These are phyloP conservation scores for Tetranychus urticae DNA, from an alignment of 1,140 invertebrate species.

Conservation along the genomic window DNA sequence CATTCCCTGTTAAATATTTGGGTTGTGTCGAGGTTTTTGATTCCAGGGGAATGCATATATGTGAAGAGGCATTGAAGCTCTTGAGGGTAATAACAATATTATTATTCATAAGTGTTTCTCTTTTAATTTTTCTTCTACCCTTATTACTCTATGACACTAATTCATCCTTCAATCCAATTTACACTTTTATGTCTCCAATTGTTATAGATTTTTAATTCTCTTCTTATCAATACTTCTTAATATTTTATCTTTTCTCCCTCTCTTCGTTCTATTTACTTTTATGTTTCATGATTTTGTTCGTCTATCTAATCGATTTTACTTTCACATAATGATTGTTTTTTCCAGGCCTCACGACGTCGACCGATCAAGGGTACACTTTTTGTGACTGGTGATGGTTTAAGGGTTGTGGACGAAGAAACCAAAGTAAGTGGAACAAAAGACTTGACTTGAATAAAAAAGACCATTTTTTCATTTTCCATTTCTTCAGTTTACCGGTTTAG, in stretches of 20 bases:
- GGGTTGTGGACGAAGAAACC: constrained; percentile 95
- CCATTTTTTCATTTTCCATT: background rate
- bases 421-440: constrained; percentile 32
- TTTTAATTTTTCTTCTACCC: too few species aligned
- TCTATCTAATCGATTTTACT: constrained; percentile 3
- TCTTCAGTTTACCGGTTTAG: background rate
- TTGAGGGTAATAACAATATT: constrained; percentile 32
- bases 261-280: background rate
- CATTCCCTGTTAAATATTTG: constrained; percentile 93
- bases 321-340: constrained; percentile 10
- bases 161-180: too few species aligned
- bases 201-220: too few species aligned
- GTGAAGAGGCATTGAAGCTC: constrained; percentile 92
- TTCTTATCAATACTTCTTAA: too few species aligned
- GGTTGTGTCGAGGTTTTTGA: constrained; percentile 98
- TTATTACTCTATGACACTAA: too few species aligned
- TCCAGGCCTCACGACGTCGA: constrained; percentile 58
- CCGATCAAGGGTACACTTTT: constrained; percentile 72
- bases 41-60: constrained; percentile 95
- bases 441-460: background rate
- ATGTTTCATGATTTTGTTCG: constrained; percentile 4
- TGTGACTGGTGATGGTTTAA: constrained; percentile 84
- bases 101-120: too few species aligned
- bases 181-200: too few species aligned
- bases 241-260: too few species aligned